These are phyloP conservation scores for Rhopalosiphum maidis DNA, from an alignment of 1,140 invertebrate species.

Conservation along the genomic window DNA sequence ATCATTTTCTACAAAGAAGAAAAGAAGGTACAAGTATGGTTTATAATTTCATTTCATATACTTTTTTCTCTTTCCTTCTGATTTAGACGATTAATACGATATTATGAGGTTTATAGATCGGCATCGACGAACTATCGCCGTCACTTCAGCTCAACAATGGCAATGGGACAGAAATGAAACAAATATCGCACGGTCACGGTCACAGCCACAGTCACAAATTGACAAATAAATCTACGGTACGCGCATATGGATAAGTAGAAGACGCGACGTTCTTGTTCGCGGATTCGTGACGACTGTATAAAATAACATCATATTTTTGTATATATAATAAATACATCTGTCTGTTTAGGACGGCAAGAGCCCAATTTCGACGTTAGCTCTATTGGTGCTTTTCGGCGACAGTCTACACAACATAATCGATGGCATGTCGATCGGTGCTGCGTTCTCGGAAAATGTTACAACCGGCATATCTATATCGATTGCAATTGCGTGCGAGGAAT, in stretches of 20 bases:
- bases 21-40: slow-evolving; percentile 15
- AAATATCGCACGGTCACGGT: slow-evolving; percentile 6
- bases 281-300: not conserved
- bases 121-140: slow-evolving; percentile 28
- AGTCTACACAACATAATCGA: slow-evolving; percentile 84
- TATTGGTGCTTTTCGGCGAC: slow-evolving; percentile 83
- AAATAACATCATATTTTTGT: too few species aligned
- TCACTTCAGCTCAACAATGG: not conserved
- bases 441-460: slow-evolving; percentile 74
- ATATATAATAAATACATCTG: not conserved
- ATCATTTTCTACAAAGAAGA: slow-evolving; percentile 38
- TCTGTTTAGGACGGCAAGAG: slow-evolving; percentile 15
- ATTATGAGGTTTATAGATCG: slow-evolving; percentile 17
- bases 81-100: not conserved
- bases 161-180: slow-evolving; percentile 31
- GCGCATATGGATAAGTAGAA: not conserved
- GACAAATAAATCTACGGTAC: not conserved
- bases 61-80: not conserved
- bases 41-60: not conserved
- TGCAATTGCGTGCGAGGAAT: slow-evolving; percentile 82
- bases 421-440: slow-evolving; percentile 80
- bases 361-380: slow-evolving; percentile 68
- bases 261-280: not conserved
- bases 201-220: slow-evolving; percentile 33
- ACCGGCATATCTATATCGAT: slow-evolving; percentile 79